Evolutionary conservation across 2,888 invertebrate genomes (phyloP), one percentile per base, ranked within the genome.

Genomic region (Pyrrhosoma nymphula): DNA sequence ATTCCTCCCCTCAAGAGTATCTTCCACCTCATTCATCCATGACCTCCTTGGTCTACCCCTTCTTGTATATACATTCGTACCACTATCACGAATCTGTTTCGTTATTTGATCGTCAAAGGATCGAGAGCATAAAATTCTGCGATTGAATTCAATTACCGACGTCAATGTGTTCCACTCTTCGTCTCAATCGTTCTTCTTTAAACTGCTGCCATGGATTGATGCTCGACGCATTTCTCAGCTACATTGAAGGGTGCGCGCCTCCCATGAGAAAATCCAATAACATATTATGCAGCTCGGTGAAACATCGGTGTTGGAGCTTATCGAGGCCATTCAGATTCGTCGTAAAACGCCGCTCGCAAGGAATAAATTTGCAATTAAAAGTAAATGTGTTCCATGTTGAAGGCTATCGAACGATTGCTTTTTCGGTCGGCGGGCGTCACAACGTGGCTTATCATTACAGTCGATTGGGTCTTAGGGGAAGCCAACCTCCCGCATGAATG

Each of bases 321-420:
- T 91, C 90, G 56, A n/a, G 39, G 12, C n/a, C 47, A 93, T 63
- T 47, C 89, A 56, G 47, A 30, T 89, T 56, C 39, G 23, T 47
- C 69, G 47, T 75, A n/a, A 93, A 75, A 26, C 26, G 91, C 12
- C n/a, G 35, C 35, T 69, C n/a, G 69, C 56, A 56, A 55, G 93
- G 93, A 93, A 60, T 93, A 93, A 93, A 55, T 69, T 93, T 69
- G 69, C 93, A 69, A 93, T 93, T 93, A 47, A 75, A 55, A 63
- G 69, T 26, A 47, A 82, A 93, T 93, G 63, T 47, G 69, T 93
- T 91, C 63, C 63, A 63, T 23, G 91, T 69, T 93, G 23, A 75
- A 93, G 47, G 75, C 47, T 39, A 75, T 93, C 89, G 55, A 89
- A 30, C 93, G 93, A 93, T 93, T 93, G 63, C 47, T 69, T 69